Base-by-base conservation (phyloP, 2,113 vertebrate species). In the Paradisaea rubra region DNA sequence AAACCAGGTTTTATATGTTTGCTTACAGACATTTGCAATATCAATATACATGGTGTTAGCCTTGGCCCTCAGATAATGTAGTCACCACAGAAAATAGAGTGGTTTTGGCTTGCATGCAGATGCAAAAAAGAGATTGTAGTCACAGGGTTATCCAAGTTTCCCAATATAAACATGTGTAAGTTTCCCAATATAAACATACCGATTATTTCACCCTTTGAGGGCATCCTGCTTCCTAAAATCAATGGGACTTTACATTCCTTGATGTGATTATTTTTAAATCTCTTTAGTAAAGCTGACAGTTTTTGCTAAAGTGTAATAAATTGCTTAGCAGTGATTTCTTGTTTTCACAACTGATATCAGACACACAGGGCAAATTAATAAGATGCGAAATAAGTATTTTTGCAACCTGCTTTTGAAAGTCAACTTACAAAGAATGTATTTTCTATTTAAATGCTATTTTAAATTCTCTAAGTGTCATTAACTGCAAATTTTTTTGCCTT, bases 261-360 rank as follows among this genome's bases (percentile, higher is more conserved):
- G 0, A 9, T 33, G 30, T 16, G 14, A 61, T 81, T 92, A 68
- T 23, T 93, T 92, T 49, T 71, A 2, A 68, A 64, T 64, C 27
- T 69, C 30, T 77, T 57, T 60, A 79, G 50, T 61, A 82, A 76
- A 39, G 14, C n/a, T 89, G 81, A 77, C 70, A 83, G 52, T 15
- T 83, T 91, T 91, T 95, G 60, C 35, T 63, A 33, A 89, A 89
- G 47, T n/a, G 41, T 71, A 88, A 92, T 83, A 66, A 88, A 82
- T 89, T 89, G 31, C 76, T 83, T 73, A 73, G 37, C 33, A 27
- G 27, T 56, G 60, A 21, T 66, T 91, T 89, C 64, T 42, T 88
- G 5, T 88, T 89, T 88, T 66, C 28, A 71, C 49, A 63, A 49
- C 15, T 59, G 86, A 69, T 64, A 86, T 2, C 4, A 73, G 78